Percentiles rank a stretch among this genome's conserved stretches.
Evolutionary conservation across 64 coral and sea anemone genomes (phyloP).

Genomic region (Catalaphyllia jardinei): DNA sequence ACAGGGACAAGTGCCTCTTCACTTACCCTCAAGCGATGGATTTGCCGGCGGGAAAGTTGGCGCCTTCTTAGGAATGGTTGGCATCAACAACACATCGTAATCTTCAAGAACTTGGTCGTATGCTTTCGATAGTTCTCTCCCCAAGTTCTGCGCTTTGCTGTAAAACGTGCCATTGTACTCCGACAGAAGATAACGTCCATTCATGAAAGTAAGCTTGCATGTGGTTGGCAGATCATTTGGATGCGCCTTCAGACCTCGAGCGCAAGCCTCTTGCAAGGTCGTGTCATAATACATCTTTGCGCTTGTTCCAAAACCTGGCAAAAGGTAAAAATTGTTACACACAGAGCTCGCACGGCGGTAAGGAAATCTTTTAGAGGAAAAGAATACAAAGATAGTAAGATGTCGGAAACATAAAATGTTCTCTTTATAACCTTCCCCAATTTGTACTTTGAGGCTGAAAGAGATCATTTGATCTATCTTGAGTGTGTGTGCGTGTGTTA

Average conservation of each 20-base stretch:
- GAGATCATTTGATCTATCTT: too few species aligned
- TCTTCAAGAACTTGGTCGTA: conserved; percentile 56
- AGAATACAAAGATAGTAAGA: too few species aligned
- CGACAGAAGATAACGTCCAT: conserved; percentile 55
- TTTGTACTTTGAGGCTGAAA: too few species aligned
- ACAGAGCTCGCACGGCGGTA: too few species aligned
- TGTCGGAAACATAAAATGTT: too few species aligned
- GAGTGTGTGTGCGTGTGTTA: too few species aligned
- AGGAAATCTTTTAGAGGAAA: too few species aligned
- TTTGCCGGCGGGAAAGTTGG: conserved; percentile 19
- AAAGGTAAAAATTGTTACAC: background rate
- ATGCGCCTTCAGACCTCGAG: conserved; percentile 53
- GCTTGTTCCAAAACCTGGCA: conserved; percentile 31
- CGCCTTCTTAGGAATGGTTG: conserved; percentile 61
- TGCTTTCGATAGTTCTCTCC: conserved; percentile 51
- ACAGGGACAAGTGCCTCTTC: too few species aligned
- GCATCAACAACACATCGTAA: conserved; percentile 80
- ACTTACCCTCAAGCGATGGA: conserved; percentile 42
- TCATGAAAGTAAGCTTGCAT: background rate
- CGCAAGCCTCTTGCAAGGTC: conserved; percentile 54
- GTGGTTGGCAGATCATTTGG: conserved; percentile 47
- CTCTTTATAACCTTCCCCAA: too few species aligned
- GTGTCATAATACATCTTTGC: conserved; percentile 61
- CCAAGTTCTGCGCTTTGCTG: conserved; percentile 75
- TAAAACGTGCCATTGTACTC: conserved; percentile 81